Base-by-base conservation (phyloP, 2,113 vertebrate species). In the Cyanoramphus novaezelandiae region DNA sequence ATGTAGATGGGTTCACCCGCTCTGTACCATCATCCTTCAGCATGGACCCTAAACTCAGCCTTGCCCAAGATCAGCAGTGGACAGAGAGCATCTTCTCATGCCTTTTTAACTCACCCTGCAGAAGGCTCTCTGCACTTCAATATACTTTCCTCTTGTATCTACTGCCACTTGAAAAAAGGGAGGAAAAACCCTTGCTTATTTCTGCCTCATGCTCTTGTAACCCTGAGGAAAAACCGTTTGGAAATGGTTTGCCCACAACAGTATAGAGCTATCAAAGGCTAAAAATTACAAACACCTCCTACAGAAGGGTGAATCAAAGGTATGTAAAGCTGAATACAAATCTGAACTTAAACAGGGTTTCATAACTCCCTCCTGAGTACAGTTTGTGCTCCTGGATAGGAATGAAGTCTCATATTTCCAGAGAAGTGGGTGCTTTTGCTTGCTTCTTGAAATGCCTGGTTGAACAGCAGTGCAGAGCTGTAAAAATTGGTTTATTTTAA, bases 401-500 rank as follows among this genome's bases (percentile, higher is more conserved):
- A 96, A 92, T 47, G 41, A 92, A 93, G 83, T 87, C 77, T 91
- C 23, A 4, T 29, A 74, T 96, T 96, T 96, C 88, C 77, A 96
- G 62, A 89, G 96, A 39, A 95, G 60, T 94, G 92, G 93, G 91
- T 96, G 91, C 88, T 95, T 96, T 96, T 94, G 86, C 94, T 96
- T 96, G 80, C 81, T 92, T 69, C 96, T 87, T 89, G 81, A 93
- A 96, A 96, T 87, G 93, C 93, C 87, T 94, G 93, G 91, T 82
- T 94, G 83, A 94, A 91, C 95, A 97, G 91, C 90, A 93, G 79
- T 83, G 35, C 82, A 88, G 80, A 95, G 95, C 83, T 94, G 92
- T 96, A 96, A 97, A 97, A 97, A 88, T 69, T 92, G 77, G 95
- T 92, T 95, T 95, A 94, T 93, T 95, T 96, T 97, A 85, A 97